Conservation (phyloP, 2,888 invertebrate species). For the Drosophila ezoana region DNA sequence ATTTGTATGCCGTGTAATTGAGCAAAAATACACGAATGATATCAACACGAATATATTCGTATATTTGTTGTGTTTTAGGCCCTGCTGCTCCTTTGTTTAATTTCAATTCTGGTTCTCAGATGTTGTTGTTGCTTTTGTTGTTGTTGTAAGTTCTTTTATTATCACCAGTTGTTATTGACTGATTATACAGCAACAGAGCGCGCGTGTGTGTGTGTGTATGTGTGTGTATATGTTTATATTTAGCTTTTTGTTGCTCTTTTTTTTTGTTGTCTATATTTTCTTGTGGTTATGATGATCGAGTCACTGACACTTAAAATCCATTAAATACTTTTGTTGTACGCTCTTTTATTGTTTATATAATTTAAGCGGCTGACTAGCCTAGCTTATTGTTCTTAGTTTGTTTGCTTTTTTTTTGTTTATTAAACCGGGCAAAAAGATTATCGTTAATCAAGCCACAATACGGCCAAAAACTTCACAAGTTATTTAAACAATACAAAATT, state of each 20-base stretch:
- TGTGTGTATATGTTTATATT: conserved; percentile 34
- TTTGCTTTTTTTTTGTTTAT: conserved; percentile 27
- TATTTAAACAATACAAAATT: conserved; percentile 28
- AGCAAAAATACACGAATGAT: conserved; percentile 69
- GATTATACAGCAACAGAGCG: conserved; percentile 63
- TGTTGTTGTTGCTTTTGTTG: conserved; percentile 8
- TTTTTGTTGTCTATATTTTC: conserved; percentile 18
- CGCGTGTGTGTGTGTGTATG: conserved; percentile 25
- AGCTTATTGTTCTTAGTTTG: conserved; percentile 42
- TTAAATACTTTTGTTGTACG: conserved; percentile 60
- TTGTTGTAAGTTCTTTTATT: conserved; percentile 80
- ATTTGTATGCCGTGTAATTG: conserved; percentile 68
- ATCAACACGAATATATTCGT: conserved; percentile 43
- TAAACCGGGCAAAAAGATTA: conserved; percentile 43
- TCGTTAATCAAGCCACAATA: conserved; percentile 38
- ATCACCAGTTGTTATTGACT: conserved; percentile 68
- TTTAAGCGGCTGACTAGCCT: conserved; percentile 40
- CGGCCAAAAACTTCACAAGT: conserved; percentile 40
- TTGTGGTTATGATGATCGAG: conserved; percentile 60
- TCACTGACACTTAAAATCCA: conserved; percentile 83
- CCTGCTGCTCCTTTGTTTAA: conserved; percentile 63
- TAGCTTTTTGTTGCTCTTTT: conserved; percentile 34
- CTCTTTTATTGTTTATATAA: conserved; percentile 67
- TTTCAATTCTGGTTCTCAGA: conserved; percentile 59
- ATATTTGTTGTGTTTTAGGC: conserved; percentile 16